These are phyloP conservation scores for Phrynocephalus guinanensis DNA, from an alignment of 2,797 vertebrate genomes.

Conservation along the genomic window DNA sequence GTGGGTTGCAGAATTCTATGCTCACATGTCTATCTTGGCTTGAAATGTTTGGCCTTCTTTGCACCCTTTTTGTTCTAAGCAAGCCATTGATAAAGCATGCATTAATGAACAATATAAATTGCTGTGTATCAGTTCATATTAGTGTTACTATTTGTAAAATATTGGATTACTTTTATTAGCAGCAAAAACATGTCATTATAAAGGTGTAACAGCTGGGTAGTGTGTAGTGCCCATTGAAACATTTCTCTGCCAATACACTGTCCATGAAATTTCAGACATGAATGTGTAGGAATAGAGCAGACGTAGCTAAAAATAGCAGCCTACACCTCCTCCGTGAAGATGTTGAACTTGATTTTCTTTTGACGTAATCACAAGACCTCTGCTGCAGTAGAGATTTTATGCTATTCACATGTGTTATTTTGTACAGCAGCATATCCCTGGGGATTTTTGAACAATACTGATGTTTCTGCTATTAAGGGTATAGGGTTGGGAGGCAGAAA, in stretches of 20 bases:
- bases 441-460: slow-evolving; percentile 73
- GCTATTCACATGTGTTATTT: slow-evolving; percentile 73
- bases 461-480: slow-evolving; percentile 65
- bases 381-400: slow-evolving; percentile 72
- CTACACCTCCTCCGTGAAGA: slow-evolving; percentile 12
- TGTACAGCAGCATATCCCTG: slow-evolving; percentile 71
- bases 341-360: slow-evolving; percentile 72
- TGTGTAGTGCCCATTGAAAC: slow-evolving; percentile 7
- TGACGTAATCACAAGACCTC: slow-evolving; percentile 68
- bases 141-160: not conserved
- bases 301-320: slow-evolving; percentile 68
- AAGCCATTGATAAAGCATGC: not conserved
- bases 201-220: not conserved
- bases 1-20: not conserved
- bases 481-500: slow-evolving; percentile 41
- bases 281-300: slow-evolving; percentile 63
- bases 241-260: slow-evolving; percentile 32
- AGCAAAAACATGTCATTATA: not conserved
- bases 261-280: slow-evolving; percentile 46
- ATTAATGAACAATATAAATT: slow-evolving; percentile 13
- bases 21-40: not conserved
- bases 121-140: not conserved
- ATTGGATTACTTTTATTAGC: not conserved
- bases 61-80: not conserved
- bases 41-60: not conserved